Percentiles rank a stretch among this genome's conserved stretches.
These are phyloP conservation scores for Phaethornis superciliosus DNA, from an alignment of 2,113 vertebrate species.

Conservation along the genomic window DNA sequence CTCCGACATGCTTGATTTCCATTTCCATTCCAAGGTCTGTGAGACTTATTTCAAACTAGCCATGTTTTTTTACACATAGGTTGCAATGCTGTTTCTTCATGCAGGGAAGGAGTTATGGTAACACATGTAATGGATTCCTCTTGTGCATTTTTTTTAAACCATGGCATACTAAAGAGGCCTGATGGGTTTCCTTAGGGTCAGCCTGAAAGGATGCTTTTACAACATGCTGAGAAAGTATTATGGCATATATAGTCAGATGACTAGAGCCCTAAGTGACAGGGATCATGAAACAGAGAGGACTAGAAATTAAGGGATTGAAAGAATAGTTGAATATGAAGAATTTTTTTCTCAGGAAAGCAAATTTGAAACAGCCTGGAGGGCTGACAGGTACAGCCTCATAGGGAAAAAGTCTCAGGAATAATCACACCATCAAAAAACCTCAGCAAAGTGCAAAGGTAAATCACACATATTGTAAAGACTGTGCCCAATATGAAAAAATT, in stretches of 20 bases:
- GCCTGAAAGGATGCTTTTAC: background rate
- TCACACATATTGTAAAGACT: background rate
- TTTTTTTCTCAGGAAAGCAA: background rate
- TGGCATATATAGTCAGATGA: no score
- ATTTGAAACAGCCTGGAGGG: background rate
- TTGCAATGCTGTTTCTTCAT: background rate
- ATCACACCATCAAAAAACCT: background rate
- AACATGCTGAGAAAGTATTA: background rate
- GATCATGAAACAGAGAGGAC: background rate
- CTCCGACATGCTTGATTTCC: background rate
- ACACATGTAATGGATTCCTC: background rate
- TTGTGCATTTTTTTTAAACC: background rate
- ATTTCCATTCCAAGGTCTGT: background rate
- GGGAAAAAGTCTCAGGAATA: background rate
- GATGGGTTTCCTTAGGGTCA: background rate
- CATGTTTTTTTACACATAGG: background rate
- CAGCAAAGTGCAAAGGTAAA: background rate
- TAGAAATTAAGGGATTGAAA: background rate
- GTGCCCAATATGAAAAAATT: background rate
- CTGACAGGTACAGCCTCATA: background rate
- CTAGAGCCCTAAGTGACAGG: background rate
- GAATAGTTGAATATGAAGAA: background rate
- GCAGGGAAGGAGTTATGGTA: background rate
- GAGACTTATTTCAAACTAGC: background rate
- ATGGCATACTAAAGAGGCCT: background rate